These are phyloP conservation scores for Xenops minutus DNA, from an alignment of 2,797 vertebrate genomes.

Conservation along the genomic window DNA sequence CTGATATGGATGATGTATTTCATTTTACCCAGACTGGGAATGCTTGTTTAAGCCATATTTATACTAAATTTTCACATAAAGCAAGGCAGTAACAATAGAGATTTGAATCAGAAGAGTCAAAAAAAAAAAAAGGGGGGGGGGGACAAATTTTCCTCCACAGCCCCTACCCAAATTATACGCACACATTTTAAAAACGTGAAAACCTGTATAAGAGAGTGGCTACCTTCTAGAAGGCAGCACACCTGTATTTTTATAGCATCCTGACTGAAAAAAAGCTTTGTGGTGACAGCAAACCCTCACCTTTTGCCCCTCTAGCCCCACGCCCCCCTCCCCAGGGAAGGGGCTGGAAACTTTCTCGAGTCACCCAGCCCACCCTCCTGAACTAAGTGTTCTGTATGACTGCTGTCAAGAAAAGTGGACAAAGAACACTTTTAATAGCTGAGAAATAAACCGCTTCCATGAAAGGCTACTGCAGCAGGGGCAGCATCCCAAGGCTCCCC, in stretches of 20 bases:
- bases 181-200: neutral
- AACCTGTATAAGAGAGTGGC: neutral
- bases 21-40: neutral
- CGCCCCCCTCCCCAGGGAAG: fast-evolving
- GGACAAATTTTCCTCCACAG: neutral
- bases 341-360: neutral
- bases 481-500: neutral
- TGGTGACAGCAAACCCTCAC: neutral
- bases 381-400: neutral
- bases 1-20: neutral
- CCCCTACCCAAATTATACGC: neutral
- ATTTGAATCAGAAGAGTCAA: neutral
- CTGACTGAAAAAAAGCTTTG: neutral
- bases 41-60: neutral
- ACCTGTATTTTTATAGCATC: neutral
- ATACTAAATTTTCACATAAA: neutral
- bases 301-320: fast-evolving
- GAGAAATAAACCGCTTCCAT: neutral
- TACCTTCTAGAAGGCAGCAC: neutral
- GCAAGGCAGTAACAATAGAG: neutral
- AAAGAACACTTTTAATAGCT: neutral
- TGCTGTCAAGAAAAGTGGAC: neutral
- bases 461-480: neutral
- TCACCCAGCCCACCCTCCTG: neutral
- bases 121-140: neutral